These are phyloP conservation scores for Delichon dasypus DNA, from an alignment of 2,797 vertebrate species.

Conservation along the genomic window DNA sequence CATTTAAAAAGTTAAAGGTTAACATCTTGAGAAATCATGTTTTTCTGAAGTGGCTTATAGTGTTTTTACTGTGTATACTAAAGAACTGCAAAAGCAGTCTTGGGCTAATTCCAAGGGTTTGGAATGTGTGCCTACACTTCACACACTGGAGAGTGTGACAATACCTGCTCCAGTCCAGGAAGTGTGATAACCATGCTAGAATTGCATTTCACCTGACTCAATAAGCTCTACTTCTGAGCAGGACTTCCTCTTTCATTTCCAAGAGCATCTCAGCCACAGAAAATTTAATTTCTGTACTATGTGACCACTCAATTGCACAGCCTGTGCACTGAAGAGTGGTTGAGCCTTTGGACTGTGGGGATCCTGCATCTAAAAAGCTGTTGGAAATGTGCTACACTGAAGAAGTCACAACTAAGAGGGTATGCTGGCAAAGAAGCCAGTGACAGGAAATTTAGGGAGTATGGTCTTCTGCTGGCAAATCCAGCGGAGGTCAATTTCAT, in stretches of 20 bases:
- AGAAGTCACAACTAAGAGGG: background rate
- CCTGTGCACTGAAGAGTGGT: rapidly evolving
- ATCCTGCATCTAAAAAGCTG: background rate
- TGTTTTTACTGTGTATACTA: background rate
- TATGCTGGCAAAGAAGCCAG: background rate
- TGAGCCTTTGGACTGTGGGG: background rate
- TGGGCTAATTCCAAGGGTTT: background rate
- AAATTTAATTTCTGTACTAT: background rate
- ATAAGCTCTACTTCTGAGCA: background rate
- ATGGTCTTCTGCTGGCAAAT: background rate
- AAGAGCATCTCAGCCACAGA: rapidly evolving
- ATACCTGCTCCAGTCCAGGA: background rate
- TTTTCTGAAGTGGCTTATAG: background rate
- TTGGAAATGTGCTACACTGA: background rate
- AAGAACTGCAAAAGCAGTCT: background rate
- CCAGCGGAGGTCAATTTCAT: background rate
- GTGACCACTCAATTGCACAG: rapidly evolving
- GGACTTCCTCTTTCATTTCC: background rate
- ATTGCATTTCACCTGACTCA: background rate
- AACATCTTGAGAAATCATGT: background rate
- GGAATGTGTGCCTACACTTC: too few relatives aligned
- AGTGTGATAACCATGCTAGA: too few relatives aligned
- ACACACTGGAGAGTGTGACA: background rate
- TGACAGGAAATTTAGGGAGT: background rate
- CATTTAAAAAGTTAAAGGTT: background rate